phyloP scores from a whole-genome alignment of 2,113 vertebrate genomes.

The Rhombomys opimus region DNA sequence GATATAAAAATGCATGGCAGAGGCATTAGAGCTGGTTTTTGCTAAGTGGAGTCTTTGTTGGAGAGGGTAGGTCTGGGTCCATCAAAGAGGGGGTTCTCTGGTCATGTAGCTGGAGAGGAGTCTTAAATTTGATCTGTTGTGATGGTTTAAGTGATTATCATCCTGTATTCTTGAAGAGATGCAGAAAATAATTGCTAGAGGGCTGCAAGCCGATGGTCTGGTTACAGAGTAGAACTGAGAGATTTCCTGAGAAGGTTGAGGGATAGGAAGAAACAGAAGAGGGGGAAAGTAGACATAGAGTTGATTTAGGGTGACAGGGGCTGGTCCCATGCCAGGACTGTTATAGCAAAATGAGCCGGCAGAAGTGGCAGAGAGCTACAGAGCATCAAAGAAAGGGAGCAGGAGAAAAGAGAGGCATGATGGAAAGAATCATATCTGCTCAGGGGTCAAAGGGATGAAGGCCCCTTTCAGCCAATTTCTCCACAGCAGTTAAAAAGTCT shows the following conservation, averaged over 20 bases:
- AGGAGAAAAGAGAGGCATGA: not conserved
- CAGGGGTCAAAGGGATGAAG: not conserved
- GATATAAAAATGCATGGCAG: too few species aligned
- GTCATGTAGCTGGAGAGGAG: not conserved
- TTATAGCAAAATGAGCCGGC: not conserved
- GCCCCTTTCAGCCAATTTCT: not conserved
- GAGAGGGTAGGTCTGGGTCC: not conserved
- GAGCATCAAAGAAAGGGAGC: not conserved
- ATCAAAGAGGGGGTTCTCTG: not conserved
- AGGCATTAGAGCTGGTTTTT: not conserved
- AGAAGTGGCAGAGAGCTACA: not conserved
- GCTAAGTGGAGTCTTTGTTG: not conserved
- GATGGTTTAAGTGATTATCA: not conserved
- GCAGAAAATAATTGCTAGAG: not conserved
- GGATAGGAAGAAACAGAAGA: not conserved
- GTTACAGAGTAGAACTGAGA: not conserved
- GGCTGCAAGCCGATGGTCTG: not conserved
- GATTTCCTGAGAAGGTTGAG: not conserved
- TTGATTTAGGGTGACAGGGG: not conserved
- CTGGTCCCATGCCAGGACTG: not conserved
- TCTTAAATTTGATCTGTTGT: not conserved
- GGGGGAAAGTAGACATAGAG: not conserved
- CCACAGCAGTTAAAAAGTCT: not conserved
- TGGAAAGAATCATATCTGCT: not conserved
- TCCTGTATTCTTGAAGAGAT: not conserved